Conservation (phyloP, 2,113 vertebrate genomes). For the Rutilus rutilus region DNA sequence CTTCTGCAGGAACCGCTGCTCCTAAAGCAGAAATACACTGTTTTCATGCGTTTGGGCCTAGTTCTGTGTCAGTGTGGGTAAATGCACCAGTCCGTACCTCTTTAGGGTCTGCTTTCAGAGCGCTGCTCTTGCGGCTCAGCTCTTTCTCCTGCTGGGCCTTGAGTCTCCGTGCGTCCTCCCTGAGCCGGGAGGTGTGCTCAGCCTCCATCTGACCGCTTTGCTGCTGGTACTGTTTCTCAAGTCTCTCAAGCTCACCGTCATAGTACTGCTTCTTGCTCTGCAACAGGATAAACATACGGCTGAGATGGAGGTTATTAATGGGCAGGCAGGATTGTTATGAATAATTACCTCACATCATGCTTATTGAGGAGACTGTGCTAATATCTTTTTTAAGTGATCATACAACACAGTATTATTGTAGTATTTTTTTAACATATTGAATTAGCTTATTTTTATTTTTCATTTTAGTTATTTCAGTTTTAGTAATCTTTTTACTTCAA, state of each 20-base stretch:
- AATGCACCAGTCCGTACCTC: slow-evolving; percentile 60
- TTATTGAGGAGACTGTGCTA: neutral
- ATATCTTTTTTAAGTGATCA: neutral
- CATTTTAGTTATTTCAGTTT: neutral
- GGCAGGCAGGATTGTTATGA: neutral
- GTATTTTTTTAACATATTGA: neutral
- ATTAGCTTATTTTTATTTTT: neutral
- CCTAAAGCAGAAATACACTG: slow-evolving; percentile 54
- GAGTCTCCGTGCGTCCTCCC: slow-evolving; percentile 69
- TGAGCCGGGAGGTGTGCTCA: slow-evolving; percentile 64
- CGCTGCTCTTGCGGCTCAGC: slow-evolving; percentile 47
- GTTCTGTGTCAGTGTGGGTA: neutral
- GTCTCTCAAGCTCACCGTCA: slow-evolving; percentile 70
- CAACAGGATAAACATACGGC: neutral
- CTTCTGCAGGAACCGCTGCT: slow-evolving; percentile 70
- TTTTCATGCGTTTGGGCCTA: neutral
- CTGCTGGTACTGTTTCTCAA: slow-evolving; percentile 67
- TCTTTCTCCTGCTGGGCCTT: slow-evolving; percentile 74
- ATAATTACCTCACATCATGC: neutral
- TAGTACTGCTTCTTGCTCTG: slow-evolving; percentile 78
- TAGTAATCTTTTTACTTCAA: neutral
- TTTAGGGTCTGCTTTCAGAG: slow-evolving; percentile 62
- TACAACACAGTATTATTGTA: neutral
- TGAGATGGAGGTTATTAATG: neutral
- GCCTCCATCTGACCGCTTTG: slow-evolving; percentile 67